Evolutionary conservation across 2,888 invertebrate species (phyloP), one percentile per base, ranked within the genome.

Genomic region (Melipona beecheii): DNA sequence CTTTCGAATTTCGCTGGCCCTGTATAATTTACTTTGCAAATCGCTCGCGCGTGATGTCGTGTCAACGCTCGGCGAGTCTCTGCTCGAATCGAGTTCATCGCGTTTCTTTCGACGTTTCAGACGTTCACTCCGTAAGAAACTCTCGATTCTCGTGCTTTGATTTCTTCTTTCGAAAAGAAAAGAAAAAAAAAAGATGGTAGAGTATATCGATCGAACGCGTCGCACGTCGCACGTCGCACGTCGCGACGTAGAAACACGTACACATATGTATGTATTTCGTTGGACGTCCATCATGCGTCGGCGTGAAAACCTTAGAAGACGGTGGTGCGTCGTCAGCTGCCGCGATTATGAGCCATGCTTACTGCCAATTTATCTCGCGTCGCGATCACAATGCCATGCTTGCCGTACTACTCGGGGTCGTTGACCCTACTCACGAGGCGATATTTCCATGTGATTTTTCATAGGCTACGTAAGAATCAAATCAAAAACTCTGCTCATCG

Each of bases 291-390:
- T 36, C 17, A 31, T 31, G 65, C 58, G 49, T 49, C 36, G 31
- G 36, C 43, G 70, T 56, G 83, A 76, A 83, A 82, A 83, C 75
- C 82, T 75, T 75, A 72, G 66, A 82, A 82, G 76, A 76, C 76
- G 66, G 24, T 62, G 21, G 36, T 54, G 21, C 31, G 50, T 68
- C 62, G 83, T 82, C 83, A 68, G 82, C 81, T 75, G 72, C 62
- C 54, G 56, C 83, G 83, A 81, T 82, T 82, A 82, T 72, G 72
- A 83, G 82, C 83, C 68, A 83, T 68, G 82, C 68, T 62, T 43
- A 71, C 71, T 81, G 83, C 83, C 82, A 83, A 81, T 83, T 83
- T 82, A 76, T 82, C 82, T 68, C 11, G 36, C 50, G 62, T 56
- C 68, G 71, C 19, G 82, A 81, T 83, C 82, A 56, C 75, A 72